Evolutionary conservation across 1,140 invertebrate genomes (phyloP).

Genomic region (Zaprionus camerounensis): DNA sequence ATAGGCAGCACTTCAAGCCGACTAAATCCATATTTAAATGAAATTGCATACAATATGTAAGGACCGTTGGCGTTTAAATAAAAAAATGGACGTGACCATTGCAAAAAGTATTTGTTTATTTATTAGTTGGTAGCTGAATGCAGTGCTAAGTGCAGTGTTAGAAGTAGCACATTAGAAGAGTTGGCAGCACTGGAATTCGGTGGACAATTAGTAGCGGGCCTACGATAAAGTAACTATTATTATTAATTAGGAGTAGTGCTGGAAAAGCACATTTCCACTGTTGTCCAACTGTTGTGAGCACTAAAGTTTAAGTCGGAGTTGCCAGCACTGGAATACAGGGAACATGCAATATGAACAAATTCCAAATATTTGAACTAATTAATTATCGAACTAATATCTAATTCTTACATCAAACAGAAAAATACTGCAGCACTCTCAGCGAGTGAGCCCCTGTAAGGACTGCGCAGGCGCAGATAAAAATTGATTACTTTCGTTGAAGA

Average conservation of each 20-base stretch:
- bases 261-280: too few relatives aligned
- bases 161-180: not conserved
- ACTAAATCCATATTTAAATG: not conserved
- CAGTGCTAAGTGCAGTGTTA: not conserved
- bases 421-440: not conserved
- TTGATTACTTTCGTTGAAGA: conserved; percentile 43
- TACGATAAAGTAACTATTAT: too few relatives aligned
- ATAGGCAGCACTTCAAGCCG: not conserved
- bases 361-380: too few relatives aligned
- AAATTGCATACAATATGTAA: not conserved
- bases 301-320: too few relatives aligned
- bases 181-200: not conserved
- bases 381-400: too few relatives aligned
- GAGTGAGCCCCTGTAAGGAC: not conserved
- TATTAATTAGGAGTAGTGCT: too few relatives aligned
- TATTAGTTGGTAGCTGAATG: not conserved
- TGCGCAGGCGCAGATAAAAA: conserved; percentile 46
- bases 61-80: not conserved
- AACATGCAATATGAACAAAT: too few relatives aligned
- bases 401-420: too few relatives aligned
- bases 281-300: too few relatives aligned
- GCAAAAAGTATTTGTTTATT: not conserved
- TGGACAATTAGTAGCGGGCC: not conserved
- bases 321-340: too few relatives aligned
- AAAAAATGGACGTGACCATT: not conserved